Percentiles rank a stretch among this genome's conserved stretches.
Evolutionary conservation across 2,888 invertebrate genomes (phyloP).

Genomic region (Dasysyrphus albostriatus): DNA sequence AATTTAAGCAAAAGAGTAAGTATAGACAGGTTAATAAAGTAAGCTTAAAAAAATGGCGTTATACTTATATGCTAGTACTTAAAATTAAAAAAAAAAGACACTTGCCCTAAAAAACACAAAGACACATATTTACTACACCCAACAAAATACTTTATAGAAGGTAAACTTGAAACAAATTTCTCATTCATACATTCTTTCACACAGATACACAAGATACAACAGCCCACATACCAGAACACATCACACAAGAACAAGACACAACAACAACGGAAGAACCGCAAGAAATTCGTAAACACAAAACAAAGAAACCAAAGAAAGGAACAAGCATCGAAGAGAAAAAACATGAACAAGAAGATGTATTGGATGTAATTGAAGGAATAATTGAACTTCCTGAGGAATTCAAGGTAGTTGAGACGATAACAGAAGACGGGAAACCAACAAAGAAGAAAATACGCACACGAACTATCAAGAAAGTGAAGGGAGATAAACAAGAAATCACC

Average conservation of each 20-base stretch:
- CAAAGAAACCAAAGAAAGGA: neutral
- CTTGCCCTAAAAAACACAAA: constrained; percentile 80
- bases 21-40: constrained; percentile 76
- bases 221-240: constrained; percentile 83
- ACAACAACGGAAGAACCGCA: constrained; percentile 30
- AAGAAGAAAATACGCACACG: neutral
- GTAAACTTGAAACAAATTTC: constrained; percentile 32
- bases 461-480: neutral
- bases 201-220: constrained; percentile 81
- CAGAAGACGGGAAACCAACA: neutral
- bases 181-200: constrained; percentile 79
- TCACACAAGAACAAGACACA: constrained; percentile 81
- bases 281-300: neutral
- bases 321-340: constrained; percentile 1
- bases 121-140: constrained; percentile 74
- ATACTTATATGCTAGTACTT: constrained; percentile 79
- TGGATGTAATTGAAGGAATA: neutral
- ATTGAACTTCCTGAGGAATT: constrained; percentile 77
- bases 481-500: neutral
- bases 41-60: constrained; percentile 81
- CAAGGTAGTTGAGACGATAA: neutral
- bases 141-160: constrained; percentile 60
- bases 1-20: constrained; percentile 76
- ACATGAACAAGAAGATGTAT: constrained; percentile 24
- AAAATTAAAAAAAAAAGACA: constrained; percentile 76